These are phyloP conservation scores for Lepidothrix coronata DNA, from an alignment of 2,113 vertebrate genomes.

Conservation along the genomic window DNA sequence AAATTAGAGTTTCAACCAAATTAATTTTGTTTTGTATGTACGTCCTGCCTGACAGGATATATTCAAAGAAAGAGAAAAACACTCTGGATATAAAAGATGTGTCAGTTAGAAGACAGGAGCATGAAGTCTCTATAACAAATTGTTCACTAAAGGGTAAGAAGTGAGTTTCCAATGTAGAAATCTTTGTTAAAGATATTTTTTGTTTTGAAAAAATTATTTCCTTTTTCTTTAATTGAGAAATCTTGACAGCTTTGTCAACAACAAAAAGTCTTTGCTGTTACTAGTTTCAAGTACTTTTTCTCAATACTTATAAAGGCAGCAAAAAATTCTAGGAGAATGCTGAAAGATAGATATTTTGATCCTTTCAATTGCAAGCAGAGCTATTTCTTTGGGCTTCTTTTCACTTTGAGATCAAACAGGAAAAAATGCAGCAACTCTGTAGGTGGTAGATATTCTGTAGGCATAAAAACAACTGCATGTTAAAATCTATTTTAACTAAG, in stretches of 20 bases:
- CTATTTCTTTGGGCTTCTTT: background rate
- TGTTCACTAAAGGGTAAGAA: conserved; percentile 16
- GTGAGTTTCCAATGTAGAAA: background rate
- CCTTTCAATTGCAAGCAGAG: background rate
- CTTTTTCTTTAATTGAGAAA: background rate
- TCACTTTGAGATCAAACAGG: background rate
- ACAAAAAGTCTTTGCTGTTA: background rate
- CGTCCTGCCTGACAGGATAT: conserved; percentile 10
- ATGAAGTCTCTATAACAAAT: conserved; percentile 26
- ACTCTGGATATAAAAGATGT: background rate
- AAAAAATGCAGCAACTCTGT: background rate
- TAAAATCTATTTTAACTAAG: background rate
- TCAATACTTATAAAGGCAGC: background rate
- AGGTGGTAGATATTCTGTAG: background rate
- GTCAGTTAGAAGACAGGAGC: conserved; percentile 24
- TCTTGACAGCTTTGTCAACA: background rate
- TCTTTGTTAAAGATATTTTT: background rate
- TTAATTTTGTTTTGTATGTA: conserved; percentile 11
- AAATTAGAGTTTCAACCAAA: conserved; percentile 37
- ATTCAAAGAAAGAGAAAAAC: conserved; percentile 26
- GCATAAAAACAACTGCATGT: background rate
- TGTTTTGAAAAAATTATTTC: background rate
- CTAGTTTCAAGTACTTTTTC: background rate
- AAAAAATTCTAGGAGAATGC: background rate
- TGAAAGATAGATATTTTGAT: background rate